Base-by-base conservation (phyloP, 2,888 invertebrate genomes). In the Plebejus anna region DNA sequence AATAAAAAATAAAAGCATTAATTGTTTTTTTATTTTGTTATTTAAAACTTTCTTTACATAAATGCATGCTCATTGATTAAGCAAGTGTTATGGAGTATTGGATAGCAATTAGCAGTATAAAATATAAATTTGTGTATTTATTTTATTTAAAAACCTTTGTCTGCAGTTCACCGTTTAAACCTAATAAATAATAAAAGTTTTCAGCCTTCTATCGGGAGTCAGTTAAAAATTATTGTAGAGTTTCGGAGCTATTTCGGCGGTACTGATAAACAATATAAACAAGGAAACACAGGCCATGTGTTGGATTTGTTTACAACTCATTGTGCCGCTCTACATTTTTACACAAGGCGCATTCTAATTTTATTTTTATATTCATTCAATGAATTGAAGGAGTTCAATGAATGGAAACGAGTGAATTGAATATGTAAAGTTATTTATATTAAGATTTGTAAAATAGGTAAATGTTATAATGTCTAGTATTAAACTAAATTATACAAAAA, bases 281-380 rank as follows among this genome's bases (percentile, higher is more conserved):
- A 77, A 77, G 79, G 79, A 79, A 78, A 77, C 61, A 13, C 6
- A 28, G 76, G 78, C 77, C 79, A 78, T 78, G 78, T 78, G 78
- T 73, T 61, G 47, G 61, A 22, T 72, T 76, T 76, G 76, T 76
- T 76, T 76, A 76, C 72, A 9, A 76, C 38, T 42, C 22, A 55
- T n/a, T 70, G 59, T 70, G 70, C 36, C 51, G n/a, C 61, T 72
- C 76, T 72, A 72, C 71, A 57, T 71, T 38, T 71, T 72, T 72
- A 47, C 38, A 42, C 11, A 47, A 72, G 71, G 55, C 75, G 59
- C 16, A 55, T 32, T 55, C 28, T 73, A 28, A 51, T 32, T 73
- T 73, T 55, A 55, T 73, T 73, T 73, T 73, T 51, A 51, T 55
- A 73, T 73, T 73, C 73, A 73, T 73, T 73, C 51, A 73, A 32